Base-by-base conservation (phyloP, 2,888 invertebrate genomes). In the Trichacis sp. region DNA sequence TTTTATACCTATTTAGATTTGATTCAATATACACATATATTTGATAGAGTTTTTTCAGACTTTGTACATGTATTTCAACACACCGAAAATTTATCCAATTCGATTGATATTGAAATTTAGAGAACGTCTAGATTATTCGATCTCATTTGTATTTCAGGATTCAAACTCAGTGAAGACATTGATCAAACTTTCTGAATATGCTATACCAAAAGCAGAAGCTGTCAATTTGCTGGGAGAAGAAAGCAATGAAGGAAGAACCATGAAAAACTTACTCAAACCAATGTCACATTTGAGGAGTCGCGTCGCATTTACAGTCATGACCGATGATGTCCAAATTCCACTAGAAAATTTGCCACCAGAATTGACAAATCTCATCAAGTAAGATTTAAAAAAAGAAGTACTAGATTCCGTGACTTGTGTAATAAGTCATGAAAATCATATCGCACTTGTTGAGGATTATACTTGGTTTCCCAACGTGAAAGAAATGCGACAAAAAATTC, bases 231-330 rank as follows among this genome's bases (percentile, higher is more conserved):
- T 93, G 1, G 87, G 90, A 24, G 87, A 89, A 4, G 84, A 82
- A 61, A 65, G 73, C 20, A 9, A 30, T 2, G 24, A 18, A 17
- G 56, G 2, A 19, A 52, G 29, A 43, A 73, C 51, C 15, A 64
- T 24, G 11, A 56, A 51, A 33, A 58, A 45, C 20, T 63, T 55
- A 9, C 52, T 50, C 0, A 87, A 85, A 59, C 90, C 93, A n/a
- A 89, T 90, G 46, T 88, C 93, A 0, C 96, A 96, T 82, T 88
- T 96, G 64, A 89, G 90, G 71, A 90, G 90, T 29, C 88, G 88
- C 73, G 88, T 93, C 46, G 89, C 90, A 52, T 85, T 96, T 55
- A 89, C 90, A n/a, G 88, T 96, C 78, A 88, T 96, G 77, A 91
- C 92, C 1, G 95, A 95, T 78, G 80, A 88, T 29, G 85, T 92